These are phyloP conservation scores for Drosophila lutescens DNA, from an alignment of 2,888 invertebrate genomes.

Conservation along the genomic window DNA sequence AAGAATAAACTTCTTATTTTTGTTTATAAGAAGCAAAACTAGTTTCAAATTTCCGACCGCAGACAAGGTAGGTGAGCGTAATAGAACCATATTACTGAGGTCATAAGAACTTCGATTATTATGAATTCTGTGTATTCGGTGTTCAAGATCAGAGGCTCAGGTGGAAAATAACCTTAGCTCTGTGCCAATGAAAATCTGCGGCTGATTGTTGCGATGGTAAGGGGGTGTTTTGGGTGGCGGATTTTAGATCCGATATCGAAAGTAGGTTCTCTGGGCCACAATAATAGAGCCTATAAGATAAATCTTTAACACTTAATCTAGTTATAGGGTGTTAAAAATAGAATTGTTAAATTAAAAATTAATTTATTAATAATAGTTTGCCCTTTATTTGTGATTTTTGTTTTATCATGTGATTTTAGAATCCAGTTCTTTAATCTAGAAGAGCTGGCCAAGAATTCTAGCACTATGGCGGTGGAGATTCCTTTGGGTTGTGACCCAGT, in stretches of 20 bases:
- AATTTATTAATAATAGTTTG: too few relatives aligned
- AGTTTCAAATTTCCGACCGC: slow-evolving; percentile 61
- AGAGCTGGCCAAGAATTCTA: neutral
- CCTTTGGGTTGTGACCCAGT: neutral
- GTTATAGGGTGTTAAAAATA: too few relatives aligned
- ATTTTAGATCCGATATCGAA: slow-evolving; percentile 8
- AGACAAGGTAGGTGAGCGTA: slow-evolving; percentile 42
- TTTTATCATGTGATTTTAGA: neutral
- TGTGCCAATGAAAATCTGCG: slow-evolving; percentile 32
- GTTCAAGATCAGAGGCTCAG: slow-evolving; percentile 44
- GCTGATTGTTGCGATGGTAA: slow-evolving; percentile 21
- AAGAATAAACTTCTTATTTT: slow-evolving; percentile 40
- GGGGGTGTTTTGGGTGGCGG: slow-evolving; percentile 10
- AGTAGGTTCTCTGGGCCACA: too few relatives aligned
- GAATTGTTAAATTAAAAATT: too few relatives aligned
- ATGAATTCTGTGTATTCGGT: slow-evolving; percentile 29
- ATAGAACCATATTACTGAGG: slow-evolving; percentile 64
- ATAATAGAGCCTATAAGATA: too few relatives aligned
- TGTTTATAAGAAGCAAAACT: slow-evolving; percentile 53
- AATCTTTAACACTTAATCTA: neutral
- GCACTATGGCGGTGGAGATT: neutral
- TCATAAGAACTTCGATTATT: slow-evolving; percentile 53
- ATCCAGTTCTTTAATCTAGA: neutral
- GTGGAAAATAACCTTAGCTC: slow-evolving; percentile 45
- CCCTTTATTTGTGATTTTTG: too few relatives aligned